Base-by-base conservation (phyloP, 2,797 vertebrate genomes). In the Peromyscus attwateri region DNA sequence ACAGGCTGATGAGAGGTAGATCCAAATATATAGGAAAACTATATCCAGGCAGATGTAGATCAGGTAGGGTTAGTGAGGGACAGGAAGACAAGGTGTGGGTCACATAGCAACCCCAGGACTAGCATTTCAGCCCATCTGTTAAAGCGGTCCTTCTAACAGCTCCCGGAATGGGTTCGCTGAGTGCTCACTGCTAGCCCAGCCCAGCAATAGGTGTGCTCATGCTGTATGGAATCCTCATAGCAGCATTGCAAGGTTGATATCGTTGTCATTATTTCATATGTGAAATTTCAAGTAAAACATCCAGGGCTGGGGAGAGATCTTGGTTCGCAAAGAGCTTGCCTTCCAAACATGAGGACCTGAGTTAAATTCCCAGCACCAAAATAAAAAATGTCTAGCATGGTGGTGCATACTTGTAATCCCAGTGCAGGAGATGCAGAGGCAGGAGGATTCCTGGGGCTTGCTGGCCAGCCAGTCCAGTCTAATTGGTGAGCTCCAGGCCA, bases 261-360 rank as follows among this genome's bases (percentile, higher is more conserved):
- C 27, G 4, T 37, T 75, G 68, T 79, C 13, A 7, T 49, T 87
- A 10, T 57, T 66, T 95, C 3, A 3, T 57, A 77, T 40, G 31
- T 85, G 71, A 96, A 91, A 64, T 34, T 75, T 89, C 49, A 6
- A 77, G 77, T 27, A 57, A 70, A 89, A 52, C 17, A 70, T 94
- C 84, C 75, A 73, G 49, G 70, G 29, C 37, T 29, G 23, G 71
- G 82, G 52, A 34, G 34, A 81, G 25, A 14, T 10, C 8, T 10
- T 70, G 66, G 79, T 71, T 23, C 16, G 9, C 55, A 37, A 87
- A 87, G 66, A 71, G 87, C 70, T 75, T 88, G n/a, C 27, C 70
- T 73, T 21, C 29, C 27, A 34, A 40, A 27, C 16, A 62, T 12
- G 68, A 57, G n/a, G 49, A 57, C 68, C 49, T 29, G n/a, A 37